Evolutionary conservation across 2,113 vertebrate species (phyloP), one percentile per base, ranked within the genome.

Genomic region (Saccopteryx bilineata): DNA sequence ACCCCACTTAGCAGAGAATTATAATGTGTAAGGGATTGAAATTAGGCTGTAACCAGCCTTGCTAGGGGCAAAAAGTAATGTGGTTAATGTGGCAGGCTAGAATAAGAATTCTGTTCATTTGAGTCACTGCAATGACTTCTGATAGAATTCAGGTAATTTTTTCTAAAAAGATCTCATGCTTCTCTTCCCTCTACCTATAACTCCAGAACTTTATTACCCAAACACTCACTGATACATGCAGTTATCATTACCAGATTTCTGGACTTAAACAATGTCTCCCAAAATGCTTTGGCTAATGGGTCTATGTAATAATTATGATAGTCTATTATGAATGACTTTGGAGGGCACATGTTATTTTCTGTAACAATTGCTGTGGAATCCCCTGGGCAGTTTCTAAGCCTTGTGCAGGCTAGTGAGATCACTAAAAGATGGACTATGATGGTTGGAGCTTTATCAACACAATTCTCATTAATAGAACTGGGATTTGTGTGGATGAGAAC

Each of bases 1-100:
- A 94, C 50, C 39, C 71, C 75, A 81, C 90, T 96, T 97, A 96
- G 90, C 96, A 92, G 86, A 96, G 94, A 98, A 87, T 96, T 98
- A 92, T 61, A 96, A 87, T 5, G 9, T 97, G 48, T 92, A 97
- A 80, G 46, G 94, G 90, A 97, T 95, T 97, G 97, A 91, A 98
- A 98, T 52, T 78, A 80, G 68, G 31, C 33, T 81, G 28, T 87
- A 97, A 96, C 26, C 71, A 97, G 76, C 26, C 81, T 96, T 96
- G 7, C 79, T 88, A 66, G 89, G 21, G 91, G 56, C 71, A 87
- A 94, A 95, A 97, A 71, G 33, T 92, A 71, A 91, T 65, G 82
- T 60, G 52, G 26, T 79, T 95, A 90, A 48, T 66, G 39, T 2
- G 61, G 1, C 5, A 69, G 81, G 72, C 90, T 2, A 87, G 66